Conservation (phyloP, 2,113 vertebrate species). For the Halcyon malimbica region DNA sequence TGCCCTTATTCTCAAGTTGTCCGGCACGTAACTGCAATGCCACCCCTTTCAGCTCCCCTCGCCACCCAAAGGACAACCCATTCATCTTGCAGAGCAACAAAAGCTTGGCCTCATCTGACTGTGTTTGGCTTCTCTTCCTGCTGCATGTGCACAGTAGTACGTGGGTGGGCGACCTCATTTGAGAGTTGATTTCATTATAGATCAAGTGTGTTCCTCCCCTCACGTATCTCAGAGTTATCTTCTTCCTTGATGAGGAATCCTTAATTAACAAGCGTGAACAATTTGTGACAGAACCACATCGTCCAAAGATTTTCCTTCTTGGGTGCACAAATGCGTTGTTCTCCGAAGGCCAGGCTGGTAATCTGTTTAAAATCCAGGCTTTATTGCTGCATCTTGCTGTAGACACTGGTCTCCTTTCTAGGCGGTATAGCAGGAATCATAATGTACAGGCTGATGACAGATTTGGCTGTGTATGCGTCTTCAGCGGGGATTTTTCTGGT, state of each 20-base stretch:
- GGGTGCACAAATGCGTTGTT: neutral
- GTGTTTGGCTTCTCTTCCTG: neutral
- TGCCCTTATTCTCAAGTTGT: neutral
- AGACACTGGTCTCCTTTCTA: neutral
- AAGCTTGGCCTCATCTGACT: neutral
- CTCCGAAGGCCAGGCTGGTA: neutral
- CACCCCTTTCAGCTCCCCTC: neutral
- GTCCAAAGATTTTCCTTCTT: neutral
- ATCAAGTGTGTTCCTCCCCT: conserved; percentile 26
- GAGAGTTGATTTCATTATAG: conserved; percentile 45
- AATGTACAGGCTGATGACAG: neutral
- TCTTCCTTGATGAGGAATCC: conserved; percentile 11
- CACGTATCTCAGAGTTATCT: neutral
- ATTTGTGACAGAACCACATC: neutral
- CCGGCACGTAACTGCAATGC: neutral
- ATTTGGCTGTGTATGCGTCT: neutral
- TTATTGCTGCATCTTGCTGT: neutral
- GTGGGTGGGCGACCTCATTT: conserved; percentile 50
- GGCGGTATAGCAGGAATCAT: neutral
- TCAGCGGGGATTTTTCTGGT: neutral
- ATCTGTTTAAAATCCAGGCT: neutral
- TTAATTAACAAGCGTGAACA: conserved; percentile 47
- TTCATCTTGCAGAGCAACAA: neutral
- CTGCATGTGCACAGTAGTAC: neutral
- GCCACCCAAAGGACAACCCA: neutral